A percentile compares a stretch with the other conserved stretches of the same genome.
Conservation (phyloP, 2,113 vertebrate species). For the Protomyctophum bolini region DNA sequence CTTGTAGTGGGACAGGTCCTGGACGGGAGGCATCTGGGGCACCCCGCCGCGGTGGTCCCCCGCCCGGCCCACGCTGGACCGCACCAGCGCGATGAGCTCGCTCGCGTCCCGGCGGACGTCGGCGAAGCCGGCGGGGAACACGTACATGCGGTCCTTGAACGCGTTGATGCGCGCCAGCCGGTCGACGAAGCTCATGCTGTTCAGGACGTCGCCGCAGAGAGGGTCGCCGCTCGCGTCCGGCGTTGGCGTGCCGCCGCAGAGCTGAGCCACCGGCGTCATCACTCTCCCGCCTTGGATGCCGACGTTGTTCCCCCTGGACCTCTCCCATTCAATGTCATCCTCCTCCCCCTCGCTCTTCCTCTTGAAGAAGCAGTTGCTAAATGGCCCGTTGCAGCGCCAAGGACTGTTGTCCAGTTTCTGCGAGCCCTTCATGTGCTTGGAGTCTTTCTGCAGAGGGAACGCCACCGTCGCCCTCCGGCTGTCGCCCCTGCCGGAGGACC, state of each 20-base stretch:
- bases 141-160: conserved; percentile 89
- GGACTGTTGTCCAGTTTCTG: conserved; percentile 85
- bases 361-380: conserved; percentile 94
- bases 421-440: conserved; percentile 83
- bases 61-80: conserved; percentile 83
- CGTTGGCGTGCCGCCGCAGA: conserved; percentile 36
- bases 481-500: conserved; percentile 72
- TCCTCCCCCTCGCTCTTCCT: conserved; percentile 80
- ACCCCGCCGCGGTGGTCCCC: conserved; percentile 55
- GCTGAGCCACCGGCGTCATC: conserved; percentile 40
- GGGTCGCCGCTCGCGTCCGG: conserved; percentile 65
- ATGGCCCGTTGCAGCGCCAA: conserved; percentile 93
- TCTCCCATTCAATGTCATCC: conserved; percentile 85
- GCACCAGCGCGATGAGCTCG: conserved; percentile 92
- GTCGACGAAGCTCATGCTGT: conserved; percentile 87
- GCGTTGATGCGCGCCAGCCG: conserved; percentile 83
- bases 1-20: conserved; percentile 91
- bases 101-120: conserved; percentile 91
- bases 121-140: conserved; percentile 88
- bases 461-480: conserved; percentile 76
- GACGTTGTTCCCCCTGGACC: conserved; percentile 30
- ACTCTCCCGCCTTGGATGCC: conserved; percentile 11
- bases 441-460: conserved; percentile 82
- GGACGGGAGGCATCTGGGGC: conserved; percentile 80
- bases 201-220: conserved; percentile 79